Evolutionary conservation across 2,888 invertebrate genomes (phyloP).

Genomic region (Agonum fuliginosum): DNA sequence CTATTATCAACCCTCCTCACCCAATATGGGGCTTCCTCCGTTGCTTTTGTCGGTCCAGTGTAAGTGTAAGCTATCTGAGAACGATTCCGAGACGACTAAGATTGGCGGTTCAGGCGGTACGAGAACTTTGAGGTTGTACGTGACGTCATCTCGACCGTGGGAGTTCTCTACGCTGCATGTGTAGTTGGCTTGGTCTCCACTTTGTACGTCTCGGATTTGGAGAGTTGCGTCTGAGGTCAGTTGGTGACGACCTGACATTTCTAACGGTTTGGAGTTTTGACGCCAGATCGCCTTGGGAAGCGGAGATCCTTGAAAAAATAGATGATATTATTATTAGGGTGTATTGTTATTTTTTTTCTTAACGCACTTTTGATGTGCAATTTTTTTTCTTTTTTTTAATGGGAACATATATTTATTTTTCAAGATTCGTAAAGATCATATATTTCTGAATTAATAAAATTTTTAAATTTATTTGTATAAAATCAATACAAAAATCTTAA

Average conservation of each 20-base stretch:
- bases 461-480: no score
- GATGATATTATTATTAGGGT: no score
- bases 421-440: no score
- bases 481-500: no score
- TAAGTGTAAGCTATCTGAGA: constrained; percentile 87
- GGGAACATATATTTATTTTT: no score
- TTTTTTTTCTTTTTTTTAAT: no score
- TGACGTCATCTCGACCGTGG: constrained; percentile 88
- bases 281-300: constrained; percentile 86
- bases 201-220: constrained; percentile 85
- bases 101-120: constrained; percentile 92
- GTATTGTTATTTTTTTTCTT: no score
- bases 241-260: constrained; percentile 81
- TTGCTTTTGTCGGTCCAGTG: constrained; percentile 87
- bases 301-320: constrained; percentile 73
- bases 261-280: constrained; percentile 84
- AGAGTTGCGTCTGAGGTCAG: constrained; percentile 83
- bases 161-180: constrained; percentile 90
- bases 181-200: constrained; percentile 91
- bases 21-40: constrained; percentile 86
- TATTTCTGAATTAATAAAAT: no score
- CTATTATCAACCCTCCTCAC: constrained; percentile 66
- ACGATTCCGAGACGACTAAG: constrained; percentile 86
- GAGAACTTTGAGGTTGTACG: constrained; percentile 83
- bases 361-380: no score